Evolutionary conservation across 2,113 vertebrate species (phyloP).

Genomic region (Sylvia atricapilla): DNA sequence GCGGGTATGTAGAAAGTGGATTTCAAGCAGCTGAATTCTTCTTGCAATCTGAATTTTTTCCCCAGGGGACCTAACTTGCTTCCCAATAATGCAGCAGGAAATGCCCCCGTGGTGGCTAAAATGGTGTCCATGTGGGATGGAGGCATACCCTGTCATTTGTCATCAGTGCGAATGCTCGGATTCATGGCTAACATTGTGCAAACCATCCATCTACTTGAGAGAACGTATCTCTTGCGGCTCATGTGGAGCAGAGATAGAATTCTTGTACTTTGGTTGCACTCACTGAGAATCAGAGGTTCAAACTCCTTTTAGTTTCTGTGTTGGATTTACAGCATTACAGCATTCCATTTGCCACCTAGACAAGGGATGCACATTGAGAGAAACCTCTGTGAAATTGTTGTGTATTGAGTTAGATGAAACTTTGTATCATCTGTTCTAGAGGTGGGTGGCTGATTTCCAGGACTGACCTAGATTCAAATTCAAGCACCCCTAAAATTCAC

Average conservation of each 20-base stretch:
- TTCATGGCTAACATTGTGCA: not conserved
- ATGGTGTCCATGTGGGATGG: not conserved
- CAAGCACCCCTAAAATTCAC: not conserved
- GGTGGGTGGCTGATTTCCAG: not conserved
- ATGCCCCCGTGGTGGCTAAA: not conserved
- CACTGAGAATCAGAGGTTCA: not conserved
- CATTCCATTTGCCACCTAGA: not conserved
- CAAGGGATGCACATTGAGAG: not conserved
- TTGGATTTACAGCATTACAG: not conserved
- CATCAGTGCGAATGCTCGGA: not conserved
- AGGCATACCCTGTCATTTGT: not conserved
- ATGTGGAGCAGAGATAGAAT: not conserved
- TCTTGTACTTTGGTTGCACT: not conserved
- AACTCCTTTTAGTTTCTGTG: not conserved
- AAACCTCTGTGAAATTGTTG: not conserved
- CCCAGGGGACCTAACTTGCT: not conserved
- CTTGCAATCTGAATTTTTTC: not conserved
- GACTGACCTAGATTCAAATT: not conserved
- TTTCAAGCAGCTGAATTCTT: not conserved
- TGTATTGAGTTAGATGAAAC: not conserved
- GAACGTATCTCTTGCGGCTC: not conserved
- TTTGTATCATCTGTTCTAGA: not conserved
- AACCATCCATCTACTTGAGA: not conserved
- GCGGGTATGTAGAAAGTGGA: not conserved
- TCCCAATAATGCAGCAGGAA: not conserved